Evolutionary conservation across 2,113 vertebrate genomes (phyloP).

Genomic region (Ictidomys tridecemlineatus): DNA sequence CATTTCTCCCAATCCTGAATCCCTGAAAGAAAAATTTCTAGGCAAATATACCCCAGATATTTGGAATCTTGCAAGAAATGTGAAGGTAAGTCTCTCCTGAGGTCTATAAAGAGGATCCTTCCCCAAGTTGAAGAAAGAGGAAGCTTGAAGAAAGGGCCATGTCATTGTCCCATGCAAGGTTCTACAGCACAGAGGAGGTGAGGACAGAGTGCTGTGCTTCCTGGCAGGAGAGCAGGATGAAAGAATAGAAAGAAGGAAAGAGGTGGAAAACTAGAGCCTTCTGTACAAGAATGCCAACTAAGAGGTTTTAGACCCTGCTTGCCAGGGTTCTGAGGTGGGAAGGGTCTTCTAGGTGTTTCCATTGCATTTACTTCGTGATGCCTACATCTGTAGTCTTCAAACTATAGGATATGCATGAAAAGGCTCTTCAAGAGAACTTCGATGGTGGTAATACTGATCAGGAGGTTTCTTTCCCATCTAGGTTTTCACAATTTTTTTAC

Average conservation of each 20-base stretch:
- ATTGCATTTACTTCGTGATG: neutral
- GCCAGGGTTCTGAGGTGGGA: neutral
- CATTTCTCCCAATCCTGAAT: neutral
- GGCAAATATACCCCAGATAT: no score
- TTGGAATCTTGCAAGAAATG: neutral
- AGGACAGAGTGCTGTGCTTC: neutral
- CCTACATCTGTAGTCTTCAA: neutral
- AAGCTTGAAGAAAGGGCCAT: neutral
- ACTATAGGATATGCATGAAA: neutral
- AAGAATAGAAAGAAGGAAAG: neutral
- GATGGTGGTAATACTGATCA: neutral
- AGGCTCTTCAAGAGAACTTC: neutral
- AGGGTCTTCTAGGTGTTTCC: neutral
- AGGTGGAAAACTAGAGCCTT: neutral
- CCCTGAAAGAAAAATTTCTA: neutral
- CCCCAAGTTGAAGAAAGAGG: neutral
- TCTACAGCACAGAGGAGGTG: neutral
- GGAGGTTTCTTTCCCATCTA: neutral
- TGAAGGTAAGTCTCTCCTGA: neutral
- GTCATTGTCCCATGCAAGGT: no score
- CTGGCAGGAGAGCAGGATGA: neutral
- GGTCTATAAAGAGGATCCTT: neutral
- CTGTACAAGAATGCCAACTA: neutral
- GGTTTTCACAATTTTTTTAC: neutral
- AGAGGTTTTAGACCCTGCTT: neutral